Base-by-base conservation (phyloP, 2,888 invertebrate genomes). In the Eutolmus rufibarbis region DNA sequence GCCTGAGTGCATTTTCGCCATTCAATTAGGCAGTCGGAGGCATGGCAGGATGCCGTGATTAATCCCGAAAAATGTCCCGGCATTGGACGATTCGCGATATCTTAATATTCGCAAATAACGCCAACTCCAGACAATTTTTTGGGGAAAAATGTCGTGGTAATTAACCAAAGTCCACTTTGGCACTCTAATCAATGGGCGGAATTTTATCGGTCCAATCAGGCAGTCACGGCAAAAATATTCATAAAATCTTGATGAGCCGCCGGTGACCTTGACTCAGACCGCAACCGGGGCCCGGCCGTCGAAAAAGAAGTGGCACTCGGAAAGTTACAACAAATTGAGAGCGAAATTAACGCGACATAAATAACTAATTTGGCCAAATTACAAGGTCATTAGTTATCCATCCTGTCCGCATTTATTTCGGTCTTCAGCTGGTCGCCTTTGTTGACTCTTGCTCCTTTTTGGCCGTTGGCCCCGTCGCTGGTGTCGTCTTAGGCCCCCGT, bases 331-430 rank as follows among this genome's bases (percentile, higher is more conserved):
- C 88, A 88, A 88, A 88, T 88, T 88, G 87, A 87, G 88, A 87
- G 87, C 78, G 86, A 87, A 89, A 89, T 89, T 89, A 89, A 87
- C 86, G 88, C 88, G 89, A 89, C 89, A 89, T 89, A 89, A 89
- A 89, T 89, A 88, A 89, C 89, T 89, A 89, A 89, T 89, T 89
- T 89, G 82, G 85, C 87, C 87, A 89, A 89, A 89, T 89, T 89
- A 89, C 89, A 89, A 89, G 88, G 89, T 87, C 87, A 89, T 89
- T 89, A 88, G 88, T 89, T 89, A 89, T 88, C 87, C 88, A 87
- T 79, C 86, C 87, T 85, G 88, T 76, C 86, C 86, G 88, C 79
- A 87, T 88, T 88, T 88, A 88, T 87, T 82, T 84, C 51, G 85
- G 85, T 74, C 74, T 85, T 85, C 85, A 85, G 56, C 57, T 74